Percentiles rank a stretch among this genome's conserved stretches.
Conservation (phyloP, 2,888 invertebrate genomes). For the Lissonota sp. region DNA sequence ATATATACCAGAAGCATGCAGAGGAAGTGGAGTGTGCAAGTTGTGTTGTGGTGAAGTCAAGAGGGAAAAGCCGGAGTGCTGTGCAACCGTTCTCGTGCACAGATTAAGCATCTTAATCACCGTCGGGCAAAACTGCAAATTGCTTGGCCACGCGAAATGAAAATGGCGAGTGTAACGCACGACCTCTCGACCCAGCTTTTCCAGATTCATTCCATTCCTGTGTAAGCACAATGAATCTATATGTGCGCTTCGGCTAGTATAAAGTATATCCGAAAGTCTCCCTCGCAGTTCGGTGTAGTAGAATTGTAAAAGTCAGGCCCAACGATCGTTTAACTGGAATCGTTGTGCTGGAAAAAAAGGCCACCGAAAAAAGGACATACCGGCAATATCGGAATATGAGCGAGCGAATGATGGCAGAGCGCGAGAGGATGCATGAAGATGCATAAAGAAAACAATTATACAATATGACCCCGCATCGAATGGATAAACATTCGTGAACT, state of each 20-base stretch:
- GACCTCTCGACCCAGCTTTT: slow-evolving; percentile 49
- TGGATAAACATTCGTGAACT: too few species aligned
- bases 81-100: slow-evolving; percentile 63
- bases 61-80: slow-evolving; percentile 33
- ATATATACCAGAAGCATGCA: slow-evolving; percentile 11
- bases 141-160: slow-evolving; percentile 73
- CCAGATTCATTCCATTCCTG: slow-evolving; percentile 29
- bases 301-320: not conserved
- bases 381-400: not conserved
- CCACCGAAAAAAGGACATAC: not conserved
- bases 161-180: slow-evolving; percentile 65
- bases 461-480: slow-evolving; percentile 8
- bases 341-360: not conserved
- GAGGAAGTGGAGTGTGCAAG: slow-evolving; percentile 24
- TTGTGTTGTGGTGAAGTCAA: slow-evolving; percentile 28
- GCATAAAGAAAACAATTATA: slow-evolving; percentile 18
- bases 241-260: slow-evolving; percentile 13
- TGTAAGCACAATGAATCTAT: not conserved
- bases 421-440: slow-evolving; percentile 27
- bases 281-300: not conserved
- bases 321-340: not conserved
- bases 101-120: slow-evolving; percentile 78
- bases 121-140: slow-evolving; percentile 75
- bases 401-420: not conserved
- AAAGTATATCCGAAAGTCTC: not conserved